Percentiles rank a stretch among this genome's conserved stretches.
These are phyloP conservation scores for Entomobrya multifasciata DNA, from an alignment of 2,888 invertebrate genomes.

Conservation along the genomic window DNA sequence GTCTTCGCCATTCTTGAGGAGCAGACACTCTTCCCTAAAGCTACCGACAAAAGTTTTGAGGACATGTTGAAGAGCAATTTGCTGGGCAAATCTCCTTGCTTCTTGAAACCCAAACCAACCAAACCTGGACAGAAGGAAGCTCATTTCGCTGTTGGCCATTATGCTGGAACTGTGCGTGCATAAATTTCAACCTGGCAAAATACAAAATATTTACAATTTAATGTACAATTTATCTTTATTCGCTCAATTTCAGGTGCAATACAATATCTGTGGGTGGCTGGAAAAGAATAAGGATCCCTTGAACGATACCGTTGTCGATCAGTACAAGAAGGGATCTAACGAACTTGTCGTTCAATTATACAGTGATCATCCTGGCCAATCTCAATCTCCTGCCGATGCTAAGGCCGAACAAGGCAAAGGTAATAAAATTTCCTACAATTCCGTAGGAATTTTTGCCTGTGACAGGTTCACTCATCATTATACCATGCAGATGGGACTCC, in stretches of 20 bases:
- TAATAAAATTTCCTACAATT: background rate
- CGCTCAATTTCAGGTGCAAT: too few species aligned
- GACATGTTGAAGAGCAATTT: constrained; percentile 98
- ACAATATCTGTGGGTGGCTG: constrained; percentile 97
- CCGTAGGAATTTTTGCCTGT: too few species aligned
- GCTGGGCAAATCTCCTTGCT: constrained; percentile 98
- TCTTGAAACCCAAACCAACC: constrained; percentile 98
- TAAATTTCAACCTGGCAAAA: too few species aligned
- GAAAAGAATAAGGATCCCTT: constrained; percentile 99
- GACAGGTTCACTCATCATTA: too few species aligned
- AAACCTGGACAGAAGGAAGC: constrained; percentile 97
- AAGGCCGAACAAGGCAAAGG: constrained; percentile 58
- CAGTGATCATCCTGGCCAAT: constrained; percentile 81
- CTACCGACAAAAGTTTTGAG: constrained; percentile 99
- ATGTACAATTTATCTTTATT: too few species aligned
- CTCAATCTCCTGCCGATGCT: constrained; percentile 58
- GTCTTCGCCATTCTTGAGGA: constrained; percentile 99
- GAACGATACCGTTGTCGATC: constrained; percentile 96
- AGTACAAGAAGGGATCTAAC: constrained; percentile 81
- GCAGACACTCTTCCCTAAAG: constrained; percentile 99
- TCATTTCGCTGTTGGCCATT: constrained; percentile 98
- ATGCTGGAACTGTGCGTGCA: constrained; percentile 96
- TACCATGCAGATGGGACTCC: too few species aligned
- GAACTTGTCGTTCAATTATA: constrained; percentile 81
- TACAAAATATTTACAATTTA: too few species aligned